Evolutionary conservation across 2,113 vertebrate genomes (phyloP).

Genomic region (Microcebus lehilahytsara): DNA sequence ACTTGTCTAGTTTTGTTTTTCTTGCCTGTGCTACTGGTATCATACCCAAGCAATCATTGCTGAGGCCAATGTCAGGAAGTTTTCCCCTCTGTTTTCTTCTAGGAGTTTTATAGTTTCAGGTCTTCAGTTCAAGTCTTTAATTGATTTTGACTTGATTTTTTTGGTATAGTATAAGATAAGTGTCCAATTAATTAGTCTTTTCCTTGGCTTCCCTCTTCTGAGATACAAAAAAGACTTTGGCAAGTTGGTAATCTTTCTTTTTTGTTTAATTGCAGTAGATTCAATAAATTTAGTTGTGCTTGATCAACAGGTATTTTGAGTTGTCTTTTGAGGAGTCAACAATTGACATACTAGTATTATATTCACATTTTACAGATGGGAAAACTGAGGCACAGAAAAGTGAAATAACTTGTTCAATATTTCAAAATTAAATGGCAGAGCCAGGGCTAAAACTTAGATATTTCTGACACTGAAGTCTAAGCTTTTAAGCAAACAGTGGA

Average conservation of each 20-base stretch:
- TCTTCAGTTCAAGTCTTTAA: not conserved
- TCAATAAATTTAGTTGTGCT: not conserved
- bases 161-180: not conserved
- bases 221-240: not conserved
- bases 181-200: not conserved
- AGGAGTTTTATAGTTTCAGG: not conserved
- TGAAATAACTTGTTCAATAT: not conserved
- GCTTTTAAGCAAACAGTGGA: not conserved
- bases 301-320: not conserved
- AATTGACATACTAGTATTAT: not conserved
- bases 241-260: not conserved
- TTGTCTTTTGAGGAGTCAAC: not conserved
- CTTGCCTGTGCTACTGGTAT: not conserved
- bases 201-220: not conserved
- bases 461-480: constrained; percentile 18
- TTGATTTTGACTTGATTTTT: not conserved
- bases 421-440: constrained; percentile 26
- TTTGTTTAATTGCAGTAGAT: not conserved
- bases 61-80: not conserved
- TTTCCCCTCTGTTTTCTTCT: not conserved
- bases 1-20: not conserved
- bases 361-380: not conserved
- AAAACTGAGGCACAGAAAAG: not conserved
- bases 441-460: not conserved
- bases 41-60: not conserved